Conservation (phyloP, 1,140 invertebrate species). For the Macrobrachium nipponense region DNA sequence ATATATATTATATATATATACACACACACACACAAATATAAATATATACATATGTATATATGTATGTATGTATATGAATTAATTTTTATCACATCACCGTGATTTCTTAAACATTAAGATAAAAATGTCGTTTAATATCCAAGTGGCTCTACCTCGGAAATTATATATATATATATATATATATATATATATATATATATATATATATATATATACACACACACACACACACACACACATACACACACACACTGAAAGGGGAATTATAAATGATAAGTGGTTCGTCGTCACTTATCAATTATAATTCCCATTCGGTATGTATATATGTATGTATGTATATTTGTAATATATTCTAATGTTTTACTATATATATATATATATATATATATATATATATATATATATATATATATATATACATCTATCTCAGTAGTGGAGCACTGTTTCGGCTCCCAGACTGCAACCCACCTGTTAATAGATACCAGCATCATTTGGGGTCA, state of each 20-base stretch:
- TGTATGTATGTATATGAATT: background rate
- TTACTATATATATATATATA: slow-evolving; percentile 4
- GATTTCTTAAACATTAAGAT: too few species aligned
- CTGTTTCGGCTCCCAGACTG: too few species aligned
- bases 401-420: background rate
- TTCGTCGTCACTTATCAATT: too few species aligned
- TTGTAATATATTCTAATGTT: background rate
- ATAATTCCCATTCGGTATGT: too few species aligned
- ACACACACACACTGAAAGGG: background rate
- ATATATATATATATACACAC: background rate
- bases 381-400: slow-evolving; percentile 4
- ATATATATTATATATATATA: background rate
- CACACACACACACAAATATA: background rate
- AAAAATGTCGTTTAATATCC: too few species aligned
- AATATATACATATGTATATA: background rate
- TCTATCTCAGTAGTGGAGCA: background rate
- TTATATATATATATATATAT: background rate
- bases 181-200: background rate
- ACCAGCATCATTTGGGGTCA: too few species aligned
- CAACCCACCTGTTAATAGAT: too few species aligned
- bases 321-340: background rate
- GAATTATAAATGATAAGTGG: too few species aligned
- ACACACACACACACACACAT: background rate
- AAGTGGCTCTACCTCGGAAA: too few species aligned
- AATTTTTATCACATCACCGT: too few species aligned